These are phyloP conservation scores for Triops cancriformis DNA, from an alignment of 1,140 invertebrate species.

Conservation along the genomic window DNA sequence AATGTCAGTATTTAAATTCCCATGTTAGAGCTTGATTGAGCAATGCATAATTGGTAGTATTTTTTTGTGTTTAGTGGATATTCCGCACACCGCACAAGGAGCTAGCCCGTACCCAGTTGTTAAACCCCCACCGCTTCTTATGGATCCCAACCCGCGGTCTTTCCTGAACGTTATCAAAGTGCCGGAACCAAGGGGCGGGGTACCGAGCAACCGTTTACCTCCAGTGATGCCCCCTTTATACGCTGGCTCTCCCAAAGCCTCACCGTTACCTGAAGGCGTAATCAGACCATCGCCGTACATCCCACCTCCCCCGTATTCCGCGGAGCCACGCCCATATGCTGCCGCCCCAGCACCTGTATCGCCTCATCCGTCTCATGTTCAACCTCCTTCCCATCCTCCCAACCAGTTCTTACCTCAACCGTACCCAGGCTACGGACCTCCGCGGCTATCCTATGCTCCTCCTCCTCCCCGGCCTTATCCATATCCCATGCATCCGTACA, in stretches of 20 bases:
- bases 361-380: background rate
- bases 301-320: slow-evolving; percentile 18
- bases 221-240: background rate
- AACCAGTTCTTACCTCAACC: slow-evolving; percentile 14
- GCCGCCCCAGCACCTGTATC: background rate
- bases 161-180: background rate
- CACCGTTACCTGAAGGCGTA: background rate
- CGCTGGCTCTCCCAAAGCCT: background rate
- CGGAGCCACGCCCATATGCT: slow-evolving; percentile 17
- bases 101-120: background rate
- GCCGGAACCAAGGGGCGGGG: background rate
- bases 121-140: background rate
- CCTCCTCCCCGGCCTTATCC: slow-evolving; percentile 19
- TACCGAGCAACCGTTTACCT: background rate
- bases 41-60: background rate
- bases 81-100: background rate
- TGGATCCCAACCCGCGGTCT: background rate
- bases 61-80: background rate
- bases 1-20: too few species aligned
- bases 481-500: slow-evolving; percentile 7
- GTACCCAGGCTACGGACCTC: slow-evolving; percentile 16
- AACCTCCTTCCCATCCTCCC: background rate
- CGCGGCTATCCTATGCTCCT: slow-evolving; percentile 8
- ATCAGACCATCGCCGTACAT: background rate
- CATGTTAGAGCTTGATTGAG: too few species aligned